These are phyloP conservation scores for Drosophila sproati DNA, from an alignment of 1,140 invertebrate genomes.

Conservation along the genomic window DNA sequence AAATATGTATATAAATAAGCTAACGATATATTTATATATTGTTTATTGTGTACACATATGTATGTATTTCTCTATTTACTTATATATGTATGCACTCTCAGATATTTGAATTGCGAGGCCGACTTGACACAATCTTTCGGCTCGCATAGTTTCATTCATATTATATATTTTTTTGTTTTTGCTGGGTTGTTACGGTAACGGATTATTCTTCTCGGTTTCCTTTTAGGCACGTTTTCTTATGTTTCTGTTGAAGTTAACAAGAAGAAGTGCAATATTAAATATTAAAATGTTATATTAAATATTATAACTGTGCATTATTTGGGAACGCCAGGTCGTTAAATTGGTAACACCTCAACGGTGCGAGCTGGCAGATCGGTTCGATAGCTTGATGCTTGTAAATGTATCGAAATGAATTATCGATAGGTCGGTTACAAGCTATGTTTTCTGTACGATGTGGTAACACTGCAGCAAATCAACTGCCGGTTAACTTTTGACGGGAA, in stretches of 20 bases:
- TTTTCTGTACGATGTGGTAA: not conserved
- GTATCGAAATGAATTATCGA: not conserved
- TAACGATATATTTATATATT: conserved; percentile 80
- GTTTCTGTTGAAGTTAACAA: conserved; percentile 19
- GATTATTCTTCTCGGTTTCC: conserved; percentile 3
- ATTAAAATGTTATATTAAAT: not conserved
- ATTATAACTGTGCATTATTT: not conserved
- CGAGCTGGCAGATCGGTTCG: not conserved
- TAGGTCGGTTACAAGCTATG: not conserved
- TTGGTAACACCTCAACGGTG: not conserved
- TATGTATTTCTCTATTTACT: conserved; percentile 45
- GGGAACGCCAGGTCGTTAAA: conserved; percentile 1
- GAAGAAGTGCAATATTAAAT: not conserved
- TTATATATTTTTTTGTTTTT: conserved; percentile 2
- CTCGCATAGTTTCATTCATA: conserved; percentile 8
- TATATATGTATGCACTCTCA: conserved; percentile 40
- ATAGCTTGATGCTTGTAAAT: not conserved
- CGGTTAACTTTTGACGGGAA: conserved; percentile 4
- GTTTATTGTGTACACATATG: conserved; percentile 55
- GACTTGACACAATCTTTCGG: conserved; percentile 11
- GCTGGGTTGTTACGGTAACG: conserved; percentile 22
- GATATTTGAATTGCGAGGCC: conserved; percentile 21
- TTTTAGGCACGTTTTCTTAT: conserved; percentile 16
- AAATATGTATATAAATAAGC: conserved; percentile 79
- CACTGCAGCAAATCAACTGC: conserved; percentile 2